Conservation (phyloP, 2,113 vertebrate genomes). For the Colinus virginianus region DNA sequence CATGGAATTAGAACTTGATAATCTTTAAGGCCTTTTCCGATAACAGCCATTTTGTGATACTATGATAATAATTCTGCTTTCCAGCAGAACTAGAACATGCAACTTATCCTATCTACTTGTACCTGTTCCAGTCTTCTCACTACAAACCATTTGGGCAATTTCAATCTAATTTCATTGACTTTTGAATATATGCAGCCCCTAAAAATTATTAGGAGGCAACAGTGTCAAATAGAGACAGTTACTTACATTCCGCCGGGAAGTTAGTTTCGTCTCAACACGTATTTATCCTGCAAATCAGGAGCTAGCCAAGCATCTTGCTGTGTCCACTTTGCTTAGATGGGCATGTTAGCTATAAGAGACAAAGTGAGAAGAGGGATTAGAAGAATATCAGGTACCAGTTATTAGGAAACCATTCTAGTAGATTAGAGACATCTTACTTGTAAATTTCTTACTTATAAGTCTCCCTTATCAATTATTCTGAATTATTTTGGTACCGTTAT, state of each 20-base stretch:
- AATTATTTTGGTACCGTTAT: background rate
- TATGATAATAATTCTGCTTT: background rate
- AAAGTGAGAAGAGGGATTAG: background rate
- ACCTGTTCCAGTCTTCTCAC: background rate
- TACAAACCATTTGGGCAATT: background rate
- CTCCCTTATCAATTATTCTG: background rate
- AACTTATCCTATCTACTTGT: accelerated
- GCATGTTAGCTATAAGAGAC: background rate
- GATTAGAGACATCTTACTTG: background rate
- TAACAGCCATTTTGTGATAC: background rate
- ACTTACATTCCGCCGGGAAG: background rate
- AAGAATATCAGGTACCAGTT: background rate
- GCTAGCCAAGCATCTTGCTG: background rate
- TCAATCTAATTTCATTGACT: background rate
- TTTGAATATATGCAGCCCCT: background rate
- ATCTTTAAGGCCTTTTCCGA: background rate
- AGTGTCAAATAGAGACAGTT: background rate
- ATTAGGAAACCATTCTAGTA: background rate
- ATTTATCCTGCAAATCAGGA: background rate
- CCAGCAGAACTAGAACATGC: background rate
- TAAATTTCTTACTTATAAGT: accelerated
- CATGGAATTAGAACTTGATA: background rate
- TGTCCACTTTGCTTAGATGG: background rate
- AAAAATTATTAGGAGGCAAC: background rate
- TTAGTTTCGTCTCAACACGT: background rate